Base-by-base conservation (phyloP, 2,797 vertebrate species). In the Smutsia temminckii region DNA sequence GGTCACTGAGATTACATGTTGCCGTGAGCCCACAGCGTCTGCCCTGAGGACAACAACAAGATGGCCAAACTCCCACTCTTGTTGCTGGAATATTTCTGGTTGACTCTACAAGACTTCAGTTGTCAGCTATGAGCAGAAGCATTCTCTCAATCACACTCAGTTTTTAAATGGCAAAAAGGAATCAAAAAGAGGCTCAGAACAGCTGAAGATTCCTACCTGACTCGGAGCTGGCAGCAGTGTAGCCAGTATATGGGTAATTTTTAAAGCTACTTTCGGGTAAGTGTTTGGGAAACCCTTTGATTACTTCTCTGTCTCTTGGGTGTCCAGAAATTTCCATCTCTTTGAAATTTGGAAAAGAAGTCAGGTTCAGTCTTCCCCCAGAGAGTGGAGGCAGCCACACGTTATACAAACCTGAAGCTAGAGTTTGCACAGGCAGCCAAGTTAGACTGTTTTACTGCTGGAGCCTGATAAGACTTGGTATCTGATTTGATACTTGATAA, bases 261-360 rank as follows among this genome's bases (percentile, higher is more conserved):
- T 88, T 66, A 92, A 77, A 53, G 55, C 18, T 32, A 81, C 49
- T 87, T 85, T 53, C 64, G 90, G 49, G 21, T 88, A 94, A 59
- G 21, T 88, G 18, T 64, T 4, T 49, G 3, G 51, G 40, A 91
- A 66, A 92, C 20, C 66, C 40, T 71, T 59, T 91, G 20, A 89
- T 32, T 29, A 8, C 16, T 64, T 69, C 61, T 72, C 32, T n/a
- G 8, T 72, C 81, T 93, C 75, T 80, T 14, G 20, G 55, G 34
- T 95, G 18, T 57, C 72, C 71, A 21, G 2, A 83, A 85, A 89
- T 80, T 93, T 93, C 68, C 55, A 88, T 68, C 68, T 94, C 69
- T 57, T 21, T 71, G 42, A 92, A 93, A 89, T 92, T 66, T 78
- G 66, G 78, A 49, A 89, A 97, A 94, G 29, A 91, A 93, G 63